phyloP scores from a whole-genome alignment of 2,888 invertebrate genomes.

The Didymodactylos carnosus region DNA sequence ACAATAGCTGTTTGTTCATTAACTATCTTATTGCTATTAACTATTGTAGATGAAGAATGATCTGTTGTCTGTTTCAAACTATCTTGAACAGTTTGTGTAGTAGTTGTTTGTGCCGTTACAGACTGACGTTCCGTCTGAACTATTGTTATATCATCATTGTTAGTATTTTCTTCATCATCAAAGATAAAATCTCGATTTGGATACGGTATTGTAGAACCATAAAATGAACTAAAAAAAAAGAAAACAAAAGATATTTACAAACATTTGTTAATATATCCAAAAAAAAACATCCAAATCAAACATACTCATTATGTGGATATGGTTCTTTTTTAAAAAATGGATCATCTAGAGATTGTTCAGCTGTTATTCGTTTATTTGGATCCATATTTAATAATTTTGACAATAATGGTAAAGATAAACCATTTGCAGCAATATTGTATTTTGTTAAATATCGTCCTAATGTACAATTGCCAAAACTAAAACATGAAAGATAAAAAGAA shows the following conservation, averaged over 20 bases:
- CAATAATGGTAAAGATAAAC: constrained; percentile 31
- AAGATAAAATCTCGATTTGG: constrained; percentile 90
- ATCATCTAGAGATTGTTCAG: constrained; percentile 69
- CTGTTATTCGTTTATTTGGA: constrained; percentile 84
- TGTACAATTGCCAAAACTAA: constrained; percentile 27
- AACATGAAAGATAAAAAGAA: constrained; percentile 13
- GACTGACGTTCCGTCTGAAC: no score
- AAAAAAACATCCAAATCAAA: constrained; percentile 12
- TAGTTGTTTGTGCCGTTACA: background rate
- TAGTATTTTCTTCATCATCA: constrained; percentile 51
- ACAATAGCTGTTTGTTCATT: background rate
- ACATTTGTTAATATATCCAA: background rate
- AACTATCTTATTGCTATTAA: no score
- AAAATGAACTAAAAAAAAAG: constrained; percentile 51
- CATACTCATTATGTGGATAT: constrained; percentile 59
- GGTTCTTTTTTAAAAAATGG: constrained; percentile 86
- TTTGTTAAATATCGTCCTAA: constrained; percentile 36
- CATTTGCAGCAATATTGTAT: constrained; percentile 33
- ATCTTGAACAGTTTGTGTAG: no score
- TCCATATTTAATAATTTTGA: constrained; percentile 62
- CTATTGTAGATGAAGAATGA: no score
- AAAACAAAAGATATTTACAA: background rate
- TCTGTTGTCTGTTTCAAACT: no score
- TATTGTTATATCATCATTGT: background rate
- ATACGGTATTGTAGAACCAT: constrained; percentile 76